Conservation (phyloP, 2,113 vertebrate genomes). For the Albula goreensis region DNA sequence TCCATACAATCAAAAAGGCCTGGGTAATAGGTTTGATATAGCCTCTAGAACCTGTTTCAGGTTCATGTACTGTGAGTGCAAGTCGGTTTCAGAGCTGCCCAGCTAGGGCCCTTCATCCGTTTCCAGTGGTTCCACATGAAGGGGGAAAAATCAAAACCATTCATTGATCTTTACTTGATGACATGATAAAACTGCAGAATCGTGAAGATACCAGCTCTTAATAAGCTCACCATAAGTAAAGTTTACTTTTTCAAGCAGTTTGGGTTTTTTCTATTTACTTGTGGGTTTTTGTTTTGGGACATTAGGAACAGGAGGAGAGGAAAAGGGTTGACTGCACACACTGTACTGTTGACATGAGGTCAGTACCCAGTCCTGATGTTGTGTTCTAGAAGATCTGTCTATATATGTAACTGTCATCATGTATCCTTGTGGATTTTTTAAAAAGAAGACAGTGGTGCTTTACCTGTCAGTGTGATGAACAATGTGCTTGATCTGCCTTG, state of each 20-base stretch:
- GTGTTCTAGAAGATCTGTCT: neutral
- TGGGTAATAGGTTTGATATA: neutral
- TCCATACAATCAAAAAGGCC: neutral
- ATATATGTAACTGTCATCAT: neutral
- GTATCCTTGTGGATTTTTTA: neutral
- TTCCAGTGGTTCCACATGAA: neutral
- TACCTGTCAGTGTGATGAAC: neutral
- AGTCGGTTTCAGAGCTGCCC: neutral
- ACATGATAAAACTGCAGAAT: neutral
- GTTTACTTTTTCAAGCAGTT: neutral
- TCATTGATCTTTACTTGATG: neutral
- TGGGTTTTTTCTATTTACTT: neutral
- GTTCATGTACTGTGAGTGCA: neutral
- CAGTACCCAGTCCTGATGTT: neutral
- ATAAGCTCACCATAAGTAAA: neutral
- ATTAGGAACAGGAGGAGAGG: neutral
- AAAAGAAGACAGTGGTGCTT: neutral
- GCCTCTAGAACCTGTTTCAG: neutral
- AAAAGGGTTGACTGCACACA: neutral
- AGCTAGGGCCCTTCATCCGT: constrained; percentile 15
- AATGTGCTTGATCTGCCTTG: neutral
- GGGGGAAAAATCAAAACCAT: neutral
- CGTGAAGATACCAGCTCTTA: constrained; percentile 4
- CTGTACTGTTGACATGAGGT: neutral
- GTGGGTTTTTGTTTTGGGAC: neutral